phyloP scores from a whole-genome alignment of 1,140 invertebrate genomes.

The Bombus waltoni region DNA sequence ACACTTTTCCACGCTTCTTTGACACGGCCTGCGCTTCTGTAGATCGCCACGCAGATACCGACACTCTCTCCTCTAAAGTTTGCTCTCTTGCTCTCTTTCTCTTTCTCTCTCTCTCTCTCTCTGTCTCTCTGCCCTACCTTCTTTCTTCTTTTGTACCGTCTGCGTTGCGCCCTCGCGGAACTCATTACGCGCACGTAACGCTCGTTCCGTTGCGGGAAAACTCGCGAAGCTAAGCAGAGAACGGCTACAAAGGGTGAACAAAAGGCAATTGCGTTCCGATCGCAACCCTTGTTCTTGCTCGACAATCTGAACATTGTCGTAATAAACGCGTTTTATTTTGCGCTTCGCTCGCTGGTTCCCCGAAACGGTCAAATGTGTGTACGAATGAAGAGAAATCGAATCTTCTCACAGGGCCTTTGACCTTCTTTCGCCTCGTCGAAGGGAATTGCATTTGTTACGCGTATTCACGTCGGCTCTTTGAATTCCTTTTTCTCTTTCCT shows the following conservation, averaged over 20 bases:
- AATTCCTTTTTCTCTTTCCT: background rate
- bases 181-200: conserved; percentile 64
- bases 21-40: conserved; percentile 56
- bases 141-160: too few relatives aligned
- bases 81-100: background rate
- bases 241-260: background rate
- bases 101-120: too few relatives aligned
- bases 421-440: background rate
- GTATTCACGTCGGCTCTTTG: background rate
- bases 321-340: background rate
- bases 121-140: background rate
- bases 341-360: background rate
- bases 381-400: background rate
- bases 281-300: conserved; percentile 13
- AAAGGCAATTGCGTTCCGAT: conserved; percentile 37
- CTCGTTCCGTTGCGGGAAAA: conserved; percentile 29
- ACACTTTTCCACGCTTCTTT: conserved; percentile 64
- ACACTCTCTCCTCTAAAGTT: conserved; percentile 42
- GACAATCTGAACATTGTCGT: conserved; percentile 9
- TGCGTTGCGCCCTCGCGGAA: background rate
- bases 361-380: background rate
- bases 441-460: background rate
- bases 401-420: background rate
- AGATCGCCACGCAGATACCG: conserved; percentile 63
- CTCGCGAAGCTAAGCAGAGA: background rate